Evolutionary conservation across 2,888 invertebrate species (phyloP).

Genomic region (Tridacna gigas): DNA sequence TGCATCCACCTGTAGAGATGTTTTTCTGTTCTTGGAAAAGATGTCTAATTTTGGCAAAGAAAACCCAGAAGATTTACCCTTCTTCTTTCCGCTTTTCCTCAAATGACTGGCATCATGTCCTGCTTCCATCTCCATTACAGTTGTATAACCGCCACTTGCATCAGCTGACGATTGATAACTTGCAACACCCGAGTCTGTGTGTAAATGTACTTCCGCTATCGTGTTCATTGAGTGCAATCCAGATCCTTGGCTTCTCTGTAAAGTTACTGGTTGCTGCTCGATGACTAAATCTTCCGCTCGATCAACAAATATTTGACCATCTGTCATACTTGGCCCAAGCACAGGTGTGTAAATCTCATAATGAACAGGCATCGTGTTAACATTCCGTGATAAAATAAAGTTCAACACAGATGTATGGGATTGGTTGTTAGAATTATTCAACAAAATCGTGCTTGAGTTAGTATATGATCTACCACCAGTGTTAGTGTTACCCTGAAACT

Average conservation of each 20-base stretch:
- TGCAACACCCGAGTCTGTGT: background rate
- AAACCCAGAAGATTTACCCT: background rate
- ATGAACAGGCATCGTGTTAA: conserved; percentile 23
- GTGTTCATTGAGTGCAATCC: background rate
- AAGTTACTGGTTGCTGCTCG: conserved; percentile 20
- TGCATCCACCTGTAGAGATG: conserved; percentile 51
- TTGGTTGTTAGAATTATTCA: conserved; percentile 19
- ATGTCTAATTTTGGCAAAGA: conserved; percentile 26
- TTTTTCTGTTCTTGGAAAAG: conserved; percentile 35
- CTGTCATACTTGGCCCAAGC: conserved; percentile 31
- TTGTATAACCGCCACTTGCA: background rate
- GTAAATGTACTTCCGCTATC: conserved; percentile 3
- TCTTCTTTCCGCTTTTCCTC: background rate
- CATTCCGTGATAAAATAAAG: background rate
- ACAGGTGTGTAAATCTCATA: conserved; percentile 51
- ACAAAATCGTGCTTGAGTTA: background rate
- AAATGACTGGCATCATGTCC: background rate
- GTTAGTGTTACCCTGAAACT: background rate
- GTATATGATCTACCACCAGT: conserved; percentile 24
- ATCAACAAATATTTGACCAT: conserved; percentile 54
- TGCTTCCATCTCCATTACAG: background rate
- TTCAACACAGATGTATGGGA: conserved; percentile 42
- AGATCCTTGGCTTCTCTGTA: background rate
- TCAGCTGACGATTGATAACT: background rate
- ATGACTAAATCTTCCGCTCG: conserved; percentile 59